Evolutionary conservation across 2,888 invertebrate species (phyloP).

Genomic region (Phyllotreta striolata): DNA sequence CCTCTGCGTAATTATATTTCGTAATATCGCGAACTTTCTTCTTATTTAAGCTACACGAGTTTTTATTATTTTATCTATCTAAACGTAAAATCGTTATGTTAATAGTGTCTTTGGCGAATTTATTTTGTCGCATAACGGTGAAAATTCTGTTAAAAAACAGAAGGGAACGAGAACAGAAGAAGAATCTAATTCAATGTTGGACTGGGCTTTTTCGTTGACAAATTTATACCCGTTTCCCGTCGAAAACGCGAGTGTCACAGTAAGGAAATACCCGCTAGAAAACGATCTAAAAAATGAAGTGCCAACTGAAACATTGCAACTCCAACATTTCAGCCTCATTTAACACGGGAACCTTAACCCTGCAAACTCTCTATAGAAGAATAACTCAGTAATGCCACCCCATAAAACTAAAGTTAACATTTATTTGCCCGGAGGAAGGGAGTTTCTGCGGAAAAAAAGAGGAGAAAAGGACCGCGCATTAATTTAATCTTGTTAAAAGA

Average conservation of each 20-base stretch:
- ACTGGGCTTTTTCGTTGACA: constrained; percentile 6
- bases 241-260: constrained; percentile 10
- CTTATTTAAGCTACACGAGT: too few relatives aligned
- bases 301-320: constrained; percentile 24
- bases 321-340: constrained; percentile 30
- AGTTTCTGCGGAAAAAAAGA: constrained; percentile 23
- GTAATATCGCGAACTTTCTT: too few relatives aligned
- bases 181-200: constrained; percentile 11
- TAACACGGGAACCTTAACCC: constrained; percentile 21
- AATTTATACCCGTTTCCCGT: constrained; percentile 14
- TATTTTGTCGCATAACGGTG: too few relatives aligned
- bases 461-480: constrained; percentile 37
- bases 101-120: too few relatives aligned
- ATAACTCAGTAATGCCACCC: constrained; percentile 35
- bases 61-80: too few relatives aligned
- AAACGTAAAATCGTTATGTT: too few relatives aligned
- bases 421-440: constrained; percentile 31
- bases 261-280: constrained; percentile 13
- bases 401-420: constrained; percentile 40
- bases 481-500: constrained; percentile 47
- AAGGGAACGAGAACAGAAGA: background rate
- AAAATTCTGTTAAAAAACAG: too few relatives aligned
- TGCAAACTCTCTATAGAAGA: constrained; percentile 32
- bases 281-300: constrained; percentile 29
- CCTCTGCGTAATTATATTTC: too few relatives aligned